phyloP scores from a whole-genome alignment of 2,113 vertebrate species.

The Elanoides forficatus region DNA sequence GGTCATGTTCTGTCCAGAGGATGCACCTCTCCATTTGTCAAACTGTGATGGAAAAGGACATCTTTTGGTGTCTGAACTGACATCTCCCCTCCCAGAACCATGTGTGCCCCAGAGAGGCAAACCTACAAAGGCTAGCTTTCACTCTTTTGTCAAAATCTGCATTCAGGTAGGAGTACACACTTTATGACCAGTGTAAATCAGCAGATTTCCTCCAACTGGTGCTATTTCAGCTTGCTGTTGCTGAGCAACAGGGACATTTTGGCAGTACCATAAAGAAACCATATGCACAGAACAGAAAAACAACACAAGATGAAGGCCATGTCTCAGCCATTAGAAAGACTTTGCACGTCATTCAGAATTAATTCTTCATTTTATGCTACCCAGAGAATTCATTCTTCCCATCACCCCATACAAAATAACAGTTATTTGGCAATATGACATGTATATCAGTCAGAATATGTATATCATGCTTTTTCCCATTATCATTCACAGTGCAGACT shows the following conservation, averaged over 20 bases:
- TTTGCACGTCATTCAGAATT: neutral
- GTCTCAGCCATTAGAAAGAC: neutral
- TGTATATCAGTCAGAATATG: neutral
- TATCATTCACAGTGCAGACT: neutral
- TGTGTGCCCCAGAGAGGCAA: neutral
- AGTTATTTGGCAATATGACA: neutral
- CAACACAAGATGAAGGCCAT: neutral
- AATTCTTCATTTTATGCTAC: neutral
- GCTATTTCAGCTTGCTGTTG: conserved; percentile 23
- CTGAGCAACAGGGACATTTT: conserved; percentile 39
- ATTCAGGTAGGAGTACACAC: accelerated
- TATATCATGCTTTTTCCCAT: neutral
- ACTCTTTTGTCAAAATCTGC: neutral
- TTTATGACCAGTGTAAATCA: neutral
- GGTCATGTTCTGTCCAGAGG: neutral
- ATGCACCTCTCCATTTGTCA: neutral
- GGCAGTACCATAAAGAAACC: neutral
- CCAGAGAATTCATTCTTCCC: neutral
- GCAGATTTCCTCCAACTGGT: neutral
- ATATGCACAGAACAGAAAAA: neutral
- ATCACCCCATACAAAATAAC: neutral
- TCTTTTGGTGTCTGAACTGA: neutral
- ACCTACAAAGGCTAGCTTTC: neutral
- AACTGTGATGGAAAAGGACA: neutral
- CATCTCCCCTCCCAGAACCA: neutral